Evolutionary conservation across 1,140 invertebrate genomes (phyloP), one percentile per base, ranked within the genome.

Genomic region (Drosophila rufa): DNA sequence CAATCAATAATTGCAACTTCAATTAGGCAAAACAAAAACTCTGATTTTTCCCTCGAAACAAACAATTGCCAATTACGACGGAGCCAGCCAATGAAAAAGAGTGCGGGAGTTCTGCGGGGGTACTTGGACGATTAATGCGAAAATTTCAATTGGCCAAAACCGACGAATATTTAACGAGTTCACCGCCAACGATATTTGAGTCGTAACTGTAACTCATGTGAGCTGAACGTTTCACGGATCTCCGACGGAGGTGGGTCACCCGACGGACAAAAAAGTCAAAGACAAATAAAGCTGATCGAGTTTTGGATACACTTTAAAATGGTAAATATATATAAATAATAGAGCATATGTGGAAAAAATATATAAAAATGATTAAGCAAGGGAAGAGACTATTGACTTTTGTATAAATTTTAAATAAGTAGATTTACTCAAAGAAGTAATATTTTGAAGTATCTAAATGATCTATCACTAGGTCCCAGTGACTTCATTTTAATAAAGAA

Each of bases 1-100:
- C 77, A 80, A 90, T 89, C 79, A 89, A 89, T 89, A 89, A 89
- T 89, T 89, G 85, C 84, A 81, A 89, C 80, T 90, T 89, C 84
- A 90, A 89, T 89, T 89, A 89, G 80, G 58, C 55, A 75, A 78
- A 82, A 80, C 59, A 65, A 77, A 75, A 76, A 62, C 71, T 58
- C 30, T 19, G 66, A 75, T 59, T 78, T 59, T 55, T 55, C 15
- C 17, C 30, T 25, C 27, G n/a, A 25, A 25, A 6, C 80, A 64
- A 83, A 75, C 80, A 84, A 85, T 79, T 82, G 80, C 80, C 84
- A 89, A 90, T 89, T 87, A 84, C 66, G 22, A n/a, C 19, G 51
- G 8, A 55, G 19, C 8, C 33, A 15, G 19, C 12, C 7, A 55
- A 55, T 55, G 19, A 47, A 25, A 14, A 14, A 42, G 12, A 25